Conservation (phyloP, 2,797 vertebrate genomes). For the Bradypus variegatus region DNA sequence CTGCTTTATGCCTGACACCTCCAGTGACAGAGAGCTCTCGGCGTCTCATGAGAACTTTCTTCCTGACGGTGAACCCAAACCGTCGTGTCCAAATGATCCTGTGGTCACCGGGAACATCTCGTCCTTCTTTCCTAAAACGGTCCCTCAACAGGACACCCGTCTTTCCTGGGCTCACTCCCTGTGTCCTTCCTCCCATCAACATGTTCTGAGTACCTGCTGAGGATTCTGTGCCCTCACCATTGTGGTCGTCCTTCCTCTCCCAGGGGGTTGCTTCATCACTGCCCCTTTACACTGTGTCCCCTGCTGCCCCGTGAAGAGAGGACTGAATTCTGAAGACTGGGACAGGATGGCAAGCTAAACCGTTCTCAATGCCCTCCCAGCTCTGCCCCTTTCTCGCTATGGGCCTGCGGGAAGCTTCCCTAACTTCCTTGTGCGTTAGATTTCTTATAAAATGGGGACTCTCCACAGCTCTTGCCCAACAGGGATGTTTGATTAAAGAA, state of each 20-base stretch:
- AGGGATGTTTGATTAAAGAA: background rate
- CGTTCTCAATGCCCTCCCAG: background rate
- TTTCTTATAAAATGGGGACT: background rate
- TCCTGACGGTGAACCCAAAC: background rate
- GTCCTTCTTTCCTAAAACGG: background rate
- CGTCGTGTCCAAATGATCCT: background rate
- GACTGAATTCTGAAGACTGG: background rate
- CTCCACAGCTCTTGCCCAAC: background rate
- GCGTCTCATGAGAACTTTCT: background rate
- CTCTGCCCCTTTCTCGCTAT: too few relatives aligned
- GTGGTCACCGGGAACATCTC: background rate
- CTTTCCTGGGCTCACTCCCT: background rate
- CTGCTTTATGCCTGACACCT: fast-evolving
- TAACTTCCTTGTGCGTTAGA: background rate
- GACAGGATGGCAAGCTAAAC: fast-evolving
- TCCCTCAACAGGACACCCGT: fast-evolving
- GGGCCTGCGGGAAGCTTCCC: background rate
- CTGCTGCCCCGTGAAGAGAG: fast-evolving
- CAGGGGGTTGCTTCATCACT: background rate
- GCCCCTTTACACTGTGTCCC: background rate
- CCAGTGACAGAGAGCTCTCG: background rate
- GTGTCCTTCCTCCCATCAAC: background rate
- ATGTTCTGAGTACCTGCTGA: fast-evolving
- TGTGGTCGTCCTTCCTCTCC: background rate
- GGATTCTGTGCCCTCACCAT: background rate